Evolutionary conservation across 92 coral and sea anemone genomes (phyloP), one percentile per base, ranked within the genome.

Genomic region (Parazoanthus swiftii): DNA sequence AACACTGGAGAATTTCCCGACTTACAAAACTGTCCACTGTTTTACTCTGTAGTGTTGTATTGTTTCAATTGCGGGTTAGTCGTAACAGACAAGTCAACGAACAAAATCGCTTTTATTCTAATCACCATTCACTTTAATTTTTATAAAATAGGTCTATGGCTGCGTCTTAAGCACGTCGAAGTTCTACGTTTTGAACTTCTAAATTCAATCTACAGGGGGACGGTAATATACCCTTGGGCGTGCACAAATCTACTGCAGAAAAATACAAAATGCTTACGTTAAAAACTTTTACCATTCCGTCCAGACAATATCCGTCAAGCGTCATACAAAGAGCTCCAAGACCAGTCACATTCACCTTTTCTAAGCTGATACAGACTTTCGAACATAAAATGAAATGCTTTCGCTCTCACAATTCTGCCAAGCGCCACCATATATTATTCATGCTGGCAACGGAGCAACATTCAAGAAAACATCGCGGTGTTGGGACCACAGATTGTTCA

Each of bases 101-200:
- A 42, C 86, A 70, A 83, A 70, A 70, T 84, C 78, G 78, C 39
- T n/a, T 84, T 84, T 84, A 84, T 84, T 84, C 25, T 84, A 84
- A 84, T 71, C 68, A 84, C 54, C 79, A 84, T 71, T 36, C 78
- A 71, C 79, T 70, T 70, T 67, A 66, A 68, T 66, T 82, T 83
- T 68, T 83, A 83, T 83, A 84, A 84, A 84, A 84, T 84, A 84
- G 87, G 74, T 84, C 77, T 84, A 84, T 70, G 79, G 48, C 66
- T 84, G 78, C 33, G 68, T 48, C 79, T 68, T 84, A 48, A 71
- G 77, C 79, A 84, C 44, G 63, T 26, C 29, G 68, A 71, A 71
- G 59, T 71, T 71, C 42, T 51, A 42, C 73, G 58, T 18, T 80
- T 46, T 84, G 37, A 59, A 29, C 78, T 71, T 84, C 56, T 38